Evolutionary conservation across 1,140 invertebrate species (phyloP).

Genomic region (Drosophila sproati): DNA sequence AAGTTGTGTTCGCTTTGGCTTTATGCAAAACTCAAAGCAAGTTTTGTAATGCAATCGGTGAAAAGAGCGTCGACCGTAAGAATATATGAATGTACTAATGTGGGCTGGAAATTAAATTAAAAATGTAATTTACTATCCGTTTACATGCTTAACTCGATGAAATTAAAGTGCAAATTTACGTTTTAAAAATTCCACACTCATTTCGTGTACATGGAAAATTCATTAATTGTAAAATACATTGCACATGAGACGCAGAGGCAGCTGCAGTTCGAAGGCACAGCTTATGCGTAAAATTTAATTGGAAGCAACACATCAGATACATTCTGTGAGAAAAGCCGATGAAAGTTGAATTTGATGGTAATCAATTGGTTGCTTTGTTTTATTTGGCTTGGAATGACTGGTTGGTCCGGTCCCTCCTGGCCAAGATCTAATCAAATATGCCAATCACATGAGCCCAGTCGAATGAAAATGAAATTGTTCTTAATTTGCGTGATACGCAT

Average conservation of each 20-base stretch:
- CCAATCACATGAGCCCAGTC: slow-evolving; percentile 43
- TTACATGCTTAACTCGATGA: slow-evolving; percentile 15
- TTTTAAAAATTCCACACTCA: slow-evolving; percentile 38
- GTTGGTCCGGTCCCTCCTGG: slow-evolving; percentile 15
- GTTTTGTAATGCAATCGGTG: too few species aligned
- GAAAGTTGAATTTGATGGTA: slow-evolving; percentile 36
- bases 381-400: slow-evolving; percentile 25
- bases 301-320: not conserved
- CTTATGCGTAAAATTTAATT: slow-evolving; percentile 31
- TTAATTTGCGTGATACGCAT: slow-evolving; percentile 60
- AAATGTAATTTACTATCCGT: slow-evolving; percentile 3
- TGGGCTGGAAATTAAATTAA: not conserved
- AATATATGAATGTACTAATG: too few species aligned
- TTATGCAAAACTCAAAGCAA: too few species aligned
- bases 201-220: slow-evolving; percentile 31
- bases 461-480: slow-evolving; percentile 60
- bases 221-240: slow-evolving; percentile 31
- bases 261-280: not conserved
- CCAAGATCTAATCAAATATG: slow-evolving; percentile 49
- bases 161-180: slow-evolving; percentile 37
- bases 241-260: not conserved
- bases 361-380: slow-evolving; percentile 31
- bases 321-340: slow-evolving; percentile 2
- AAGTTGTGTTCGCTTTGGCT: too few species aligned
- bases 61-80: too few species aligned